phyloP scores from a whole-genome alignment of 2,797 vertebrate genomes.

The Jordanella pulchra region DNA sequence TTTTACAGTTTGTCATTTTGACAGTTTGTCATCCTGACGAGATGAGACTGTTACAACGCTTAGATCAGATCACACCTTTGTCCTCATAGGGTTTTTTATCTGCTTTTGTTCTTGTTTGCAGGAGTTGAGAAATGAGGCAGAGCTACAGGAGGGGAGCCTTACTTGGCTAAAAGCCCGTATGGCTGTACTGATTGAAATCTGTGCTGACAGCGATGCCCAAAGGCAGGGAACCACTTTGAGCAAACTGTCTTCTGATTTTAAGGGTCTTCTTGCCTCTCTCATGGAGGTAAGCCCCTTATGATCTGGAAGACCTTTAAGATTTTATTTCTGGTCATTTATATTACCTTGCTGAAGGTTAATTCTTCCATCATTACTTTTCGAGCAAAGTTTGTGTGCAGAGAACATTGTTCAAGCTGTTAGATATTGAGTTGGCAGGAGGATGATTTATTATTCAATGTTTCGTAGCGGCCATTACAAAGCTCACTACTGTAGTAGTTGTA shows the following conservation, averaged over 20 bases:
- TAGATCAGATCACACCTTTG: conserved; percentile 10
- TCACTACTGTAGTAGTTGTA: too few species aligned
- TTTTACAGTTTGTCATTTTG: conserved; percentile 10
- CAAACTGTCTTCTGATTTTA: conserved; percentile 88
- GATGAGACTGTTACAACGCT: conserved; percentile 10
- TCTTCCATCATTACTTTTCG: background rate
- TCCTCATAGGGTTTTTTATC: conserved; percentile 18
- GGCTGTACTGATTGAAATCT: conserved; percentile 81
- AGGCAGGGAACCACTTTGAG: conserved; percentile 84
- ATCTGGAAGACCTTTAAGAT: background rate
- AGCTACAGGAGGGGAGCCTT: conserved; percentile 87
- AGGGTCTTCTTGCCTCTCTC: conserved; percentile 83
- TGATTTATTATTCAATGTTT: too few species aligned
- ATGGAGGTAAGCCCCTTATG: conserved; percentile 81
- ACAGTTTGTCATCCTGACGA: conserved; percentile 7
- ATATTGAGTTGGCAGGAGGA: too few species aligned
- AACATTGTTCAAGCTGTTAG: background rate
- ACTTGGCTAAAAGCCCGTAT: conserved; percentile 91
- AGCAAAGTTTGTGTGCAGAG: background rate
- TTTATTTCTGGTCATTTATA: background rate
- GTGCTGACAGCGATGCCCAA: conserved; percentile 85
- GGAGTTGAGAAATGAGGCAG: conserved; percentile 85
- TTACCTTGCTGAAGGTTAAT: background rate
- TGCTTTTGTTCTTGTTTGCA: conserved; percentile 55
- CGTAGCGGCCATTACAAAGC: too few species aligned